Evolutionary conservation across 1,140 invertebrate species (phyloP).

Genomic region (Grapholita molesta): DNA sequence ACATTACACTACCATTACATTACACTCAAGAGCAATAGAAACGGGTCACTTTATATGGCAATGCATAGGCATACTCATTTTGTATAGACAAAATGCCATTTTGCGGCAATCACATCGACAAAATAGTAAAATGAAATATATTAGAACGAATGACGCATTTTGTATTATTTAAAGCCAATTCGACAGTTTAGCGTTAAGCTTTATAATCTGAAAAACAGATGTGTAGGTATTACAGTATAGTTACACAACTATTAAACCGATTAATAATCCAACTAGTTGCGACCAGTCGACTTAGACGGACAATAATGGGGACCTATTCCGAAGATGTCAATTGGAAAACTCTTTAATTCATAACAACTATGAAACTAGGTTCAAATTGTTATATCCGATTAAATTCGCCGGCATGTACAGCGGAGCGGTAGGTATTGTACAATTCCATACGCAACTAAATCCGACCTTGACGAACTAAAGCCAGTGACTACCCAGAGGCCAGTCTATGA

Average conservation of each 20-base stretch:
- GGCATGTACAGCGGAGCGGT: neutral
- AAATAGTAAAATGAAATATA: neutral
- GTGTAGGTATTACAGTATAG: neutral
- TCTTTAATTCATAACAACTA: too few relatives aligned
- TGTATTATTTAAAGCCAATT: neutral
- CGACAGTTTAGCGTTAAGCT: neutral
- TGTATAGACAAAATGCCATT: too few relatives aligned
- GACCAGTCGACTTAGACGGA: too few relatives aligned
- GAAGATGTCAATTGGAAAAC: too few relatives aligned
- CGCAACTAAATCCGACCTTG: slow-evolving; percentile 12
- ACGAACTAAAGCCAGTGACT: neutral
- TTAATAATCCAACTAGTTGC: too few relatives aligned
- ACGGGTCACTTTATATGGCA: too few relatives aligned
- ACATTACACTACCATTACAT: too few relatives aligned
- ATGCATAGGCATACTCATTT: too few relatives aligned
- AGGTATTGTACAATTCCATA: neutral
- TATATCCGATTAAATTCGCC: neutral
- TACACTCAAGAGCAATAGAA: too few relatives aligned
- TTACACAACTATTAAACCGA: neutral
- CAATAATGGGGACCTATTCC: too few relatives aligned
- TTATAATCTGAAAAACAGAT: neutral
- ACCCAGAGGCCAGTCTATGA: slow-evolving; percentile 17
- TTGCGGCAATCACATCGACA: too few relatives aligned
- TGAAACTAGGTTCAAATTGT: too few relatives aligned
- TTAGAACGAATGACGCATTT: neutral